phyloP scores from a whole-genome alignment of 2,797 vertebrate species.

The Xerus rutilus region DNA sequence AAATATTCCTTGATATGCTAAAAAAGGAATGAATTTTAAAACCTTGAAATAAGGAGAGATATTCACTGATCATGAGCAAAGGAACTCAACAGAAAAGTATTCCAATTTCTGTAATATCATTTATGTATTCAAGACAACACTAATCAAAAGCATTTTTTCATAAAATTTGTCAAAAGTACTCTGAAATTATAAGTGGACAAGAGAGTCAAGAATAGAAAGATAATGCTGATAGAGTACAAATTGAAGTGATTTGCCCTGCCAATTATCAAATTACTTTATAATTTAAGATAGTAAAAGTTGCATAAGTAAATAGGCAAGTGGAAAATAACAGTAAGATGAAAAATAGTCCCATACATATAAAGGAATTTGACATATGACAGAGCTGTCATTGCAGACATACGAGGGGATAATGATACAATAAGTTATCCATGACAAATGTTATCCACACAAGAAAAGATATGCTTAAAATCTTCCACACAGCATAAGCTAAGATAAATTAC shows the following conservation, averaged over 20 bases:
- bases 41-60: background rate
- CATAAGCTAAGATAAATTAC: background rate
- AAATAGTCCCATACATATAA: background rate
- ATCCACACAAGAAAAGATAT: background rate
- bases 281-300: background rate
- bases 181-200: background rate
- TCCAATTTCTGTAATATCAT: background rate
- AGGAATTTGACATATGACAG: background rate
- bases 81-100: background rate
- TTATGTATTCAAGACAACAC: background rate
- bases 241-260: background rate
- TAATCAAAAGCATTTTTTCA: background rate
- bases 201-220: background rate
- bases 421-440: background rate
- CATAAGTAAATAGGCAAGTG: background rate
- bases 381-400: background rate
- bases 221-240: background rate
- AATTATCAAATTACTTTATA: background rate
- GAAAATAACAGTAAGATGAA: background rate
- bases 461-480: background rate
- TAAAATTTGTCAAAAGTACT: background rate
- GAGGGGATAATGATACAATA: accelerated
- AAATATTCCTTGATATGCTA: too few species aligned
- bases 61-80: background rate
- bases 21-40: background rate